These are phyloP conservation scores for Camponotus fellah DNA, from an alignment of 2,888 invertebrate genomes.

Conservation along the genomic window DNA sequence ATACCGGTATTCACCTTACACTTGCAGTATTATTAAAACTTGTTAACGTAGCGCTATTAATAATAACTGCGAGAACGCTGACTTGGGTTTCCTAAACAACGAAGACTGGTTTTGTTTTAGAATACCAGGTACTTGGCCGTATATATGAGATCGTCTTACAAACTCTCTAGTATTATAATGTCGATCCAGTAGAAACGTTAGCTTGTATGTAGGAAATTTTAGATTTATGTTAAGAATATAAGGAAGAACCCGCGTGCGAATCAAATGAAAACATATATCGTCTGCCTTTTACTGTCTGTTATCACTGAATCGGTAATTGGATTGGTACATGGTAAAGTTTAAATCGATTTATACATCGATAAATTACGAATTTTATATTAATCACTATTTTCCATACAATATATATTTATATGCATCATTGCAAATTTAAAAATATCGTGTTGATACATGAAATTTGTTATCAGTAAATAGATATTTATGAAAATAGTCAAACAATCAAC, in stretches of 20 bases:
- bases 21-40: slow-evolving; percentile 37
- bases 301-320: not conserved
- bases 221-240: not conserved
- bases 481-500: slow-evolving; percentile 14
- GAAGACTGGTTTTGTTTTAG: slow-evolving; percentile 49
- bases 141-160: slow-evolving; percentile 50
- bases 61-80: slow-evolving; percentile 43
- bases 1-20: not conserved
- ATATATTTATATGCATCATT: not conserved
- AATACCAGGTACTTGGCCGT: slow-evolving; percentile 17
- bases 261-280: no score
- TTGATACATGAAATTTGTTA: slow-evolving; percentile 13
- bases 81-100: slow-evolving; percentile 34
- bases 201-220: slow-evolving; percentile 21
- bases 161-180: slow-evolving; percentile 22
- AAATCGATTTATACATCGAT: not conserved
- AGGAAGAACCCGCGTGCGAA: not conserved
- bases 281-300: not conserved
- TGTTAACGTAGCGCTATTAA: slow-evolving; percentile 43
- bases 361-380: slow-evolving; percentile 11
- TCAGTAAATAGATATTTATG: slow-evolving; percentile 29
- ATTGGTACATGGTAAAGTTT: not conserved
- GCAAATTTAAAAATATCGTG: slow-evolving; percentile 10
- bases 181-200: slow-evolving; percentile 3
- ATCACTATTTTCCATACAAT: not conserved